Evolutionary conservation across 2,113 vertebrate genomes (phyloP), one percentile per base, ranked within the genome.

Genomic region (Mellivora capensis): DNA sequence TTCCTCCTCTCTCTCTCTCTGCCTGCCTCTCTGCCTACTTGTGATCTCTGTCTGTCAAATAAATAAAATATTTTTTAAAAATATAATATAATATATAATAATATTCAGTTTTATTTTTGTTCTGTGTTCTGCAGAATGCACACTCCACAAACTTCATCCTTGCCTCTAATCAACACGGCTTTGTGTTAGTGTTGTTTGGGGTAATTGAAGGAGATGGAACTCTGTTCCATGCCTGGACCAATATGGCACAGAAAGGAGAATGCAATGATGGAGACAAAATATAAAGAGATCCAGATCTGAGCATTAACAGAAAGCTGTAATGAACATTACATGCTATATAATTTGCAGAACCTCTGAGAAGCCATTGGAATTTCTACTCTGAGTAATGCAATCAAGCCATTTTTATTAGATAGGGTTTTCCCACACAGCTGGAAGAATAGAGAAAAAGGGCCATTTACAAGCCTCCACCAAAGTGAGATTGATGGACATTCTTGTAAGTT

Each of bases 361-460:
- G n/a, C 6, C 69, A 52, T 34, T 69, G 20, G 15, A 67, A 86
- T 39, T 95, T 61, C 37, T 71, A 20, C 52, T 59, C 61, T 34
- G 49, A 37, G 11, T 2, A 64, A 3, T 54, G 0, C 2, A 10
- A 15, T 14, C 59, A 29, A 85, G 9, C 4, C 23, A 67, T 49
- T 57, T 57, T 80, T 69, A 67, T 74, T 85, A 31, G 44, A 31
- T 9, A 77, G 23, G 1, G 1, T 44, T 9, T 39, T 93, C 47
- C n/a, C 29, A 59, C 31, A 9, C 34, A 34, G 5, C 37, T 84
- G 62, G 12, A 89, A 57, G 3, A 76, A n/a, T 12, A 11, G 4
- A 79, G 11, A 0, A 18, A 23, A 29, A 5, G 11, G 10, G 17
- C n/a, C 15, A 18, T 52, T 34, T 15, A 23, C 0, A 12, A 34